phyloP scores from a whole-genome alignment of 1,140 invertebrate species.

The Temnothorax longispinosus region DNA sequence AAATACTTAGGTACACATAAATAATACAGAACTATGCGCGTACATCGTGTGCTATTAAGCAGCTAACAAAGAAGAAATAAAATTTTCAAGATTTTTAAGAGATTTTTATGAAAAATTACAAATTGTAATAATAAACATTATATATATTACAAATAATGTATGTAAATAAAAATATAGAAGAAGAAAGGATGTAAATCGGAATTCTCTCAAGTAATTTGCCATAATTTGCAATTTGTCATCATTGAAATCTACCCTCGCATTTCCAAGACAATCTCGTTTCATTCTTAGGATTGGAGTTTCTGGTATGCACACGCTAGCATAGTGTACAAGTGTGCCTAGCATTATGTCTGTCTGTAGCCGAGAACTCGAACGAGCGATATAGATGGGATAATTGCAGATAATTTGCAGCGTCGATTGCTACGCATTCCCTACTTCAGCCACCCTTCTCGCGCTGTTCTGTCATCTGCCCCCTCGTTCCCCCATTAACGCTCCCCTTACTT shows the following conservation, averaged over 20 bases:
- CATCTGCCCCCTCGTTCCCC: constrained; percentile 66
- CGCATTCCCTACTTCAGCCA: constrained; percentile 71
- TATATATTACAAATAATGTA: background rate
- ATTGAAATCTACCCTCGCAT: constrained; percentile 1
- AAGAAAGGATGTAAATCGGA: background rate
- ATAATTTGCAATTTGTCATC: constrained; percentile 17
- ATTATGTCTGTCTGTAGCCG: constrained; percentile 59
- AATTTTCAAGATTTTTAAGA: background rate
- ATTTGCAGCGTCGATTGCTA: constrained; percentile 77
- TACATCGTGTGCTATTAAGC: background rate
- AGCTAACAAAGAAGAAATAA: too few species aligned
- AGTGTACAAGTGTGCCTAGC: constrained; percentile 59
- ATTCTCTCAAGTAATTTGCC: background rate
- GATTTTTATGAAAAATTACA: background rate
- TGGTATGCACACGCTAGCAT: background rate
- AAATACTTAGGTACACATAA: background rate
- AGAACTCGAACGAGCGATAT: constrained; percentile 70
- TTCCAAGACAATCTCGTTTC: constrained; percentile 12
- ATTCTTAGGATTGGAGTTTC: background rate
- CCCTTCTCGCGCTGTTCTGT: constrained; percentile 68
- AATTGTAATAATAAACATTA: background rate
- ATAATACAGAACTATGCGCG: background rate
- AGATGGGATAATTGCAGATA: constrained; percentile 77
- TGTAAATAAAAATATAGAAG: background rate
- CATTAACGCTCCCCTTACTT: constrained; percentile 73